Evolutionary conservation across 2,888 invertebrate species (phyloP).

Genomic region (Lampropteryx suffumata): DNA sequence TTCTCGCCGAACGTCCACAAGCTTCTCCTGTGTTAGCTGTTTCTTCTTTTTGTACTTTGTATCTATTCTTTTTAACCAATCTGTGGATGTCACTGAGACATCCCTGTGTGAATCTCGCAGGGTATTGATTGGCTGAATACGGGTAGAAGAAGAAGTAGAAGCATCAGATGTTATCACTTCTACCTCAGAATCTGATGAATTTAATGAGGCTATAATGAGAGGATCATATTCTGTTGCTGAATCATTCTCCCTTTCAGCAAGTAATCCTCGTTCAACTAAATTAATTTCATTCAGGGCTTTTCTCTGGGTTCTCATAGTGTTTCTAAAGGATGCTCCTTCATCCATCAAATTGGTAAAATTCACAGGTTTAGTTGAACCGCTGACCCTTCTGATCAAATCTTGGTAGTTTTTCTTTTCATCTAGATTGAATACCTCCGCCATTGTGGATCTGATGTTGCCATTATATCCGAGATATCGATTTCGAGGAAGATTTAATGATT

Average conservation of each 20-base stretch:
- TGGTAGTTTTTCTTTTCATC: constrained; percentile 82
- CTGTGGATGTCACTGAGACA: constrained; percentile 68
- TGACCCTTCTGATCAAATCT: constrained; percentile 74
- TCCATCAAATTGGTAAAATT: constrained; percentile 63
- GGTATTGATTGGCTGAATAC: constrained; percentile 78
- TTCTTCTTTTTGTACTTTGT: constrained; percentile 71
- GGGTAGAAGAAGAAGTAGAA: constrained; percentile 65
- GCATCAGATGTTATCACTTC: constrained; percentile 70
- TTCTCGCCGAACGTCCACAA: constrained; percentile 73
- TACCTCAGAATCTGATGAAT: constrained; percentile 74
- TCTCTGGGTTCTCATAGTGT: constrained; percentile 60
- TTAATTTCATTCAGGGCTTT: constrained; percentile 64
- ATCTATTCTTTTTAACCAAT: constrained; percentile 81
- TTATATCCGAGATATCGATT: constrained; percentile 58
- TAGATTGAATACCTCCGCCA: constrained; percentile 80
- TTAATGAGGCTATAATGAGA: constrained; percentile 70
- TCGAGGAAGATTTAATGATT: constrained; percentile 54
- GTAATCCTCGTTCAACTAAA: constrained; percentile 55
- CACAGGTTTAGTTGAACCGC: constrained; percentile 51
- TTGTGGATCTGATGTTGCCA: constrained; percentile 60
- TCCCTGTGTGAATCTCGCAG: constrained; percentile 81
- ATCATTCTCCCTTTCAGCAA: constrained; percentile 54
- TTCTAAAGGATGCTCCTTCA: constrained; percentile 61
- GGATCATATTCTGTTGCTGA: constrained; percentile 66
- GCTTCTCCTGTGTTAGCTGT: constrained; percentile 64